Conservation (phyloP, 2,797 vertebrate genomes). For the Dipus sagitta region DNA sequence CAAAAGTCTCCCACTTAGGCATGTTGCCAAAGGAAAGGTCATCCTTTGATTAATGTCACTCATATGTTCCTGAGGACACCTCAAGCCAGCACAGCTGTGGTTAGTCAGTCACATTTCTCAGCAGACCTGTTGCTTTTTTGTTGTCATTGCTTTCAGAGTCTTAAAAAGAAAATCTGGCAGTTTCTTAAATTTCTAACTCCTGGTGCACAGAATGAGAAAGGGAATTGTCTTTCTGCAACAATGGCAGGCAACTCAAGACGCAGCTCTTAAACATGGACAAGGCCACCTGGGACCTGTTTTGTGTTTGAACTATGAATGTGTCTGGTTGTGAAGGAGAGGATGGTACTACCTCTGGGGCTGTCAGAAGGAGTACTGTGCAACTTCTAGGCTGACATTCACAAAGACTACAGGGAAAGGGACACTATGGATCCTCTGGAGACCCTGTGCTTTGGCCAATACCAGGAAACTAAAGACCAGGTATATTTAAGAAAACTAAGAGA, state of each 20-base stretch:
- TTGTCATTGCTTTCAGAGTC: neutral
- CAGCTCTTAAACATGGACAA: neutral
- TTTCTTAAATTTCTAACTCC: conserved; percentile 7
- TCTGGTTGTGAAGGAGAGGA: neutral
- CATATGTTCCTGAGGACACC: conserved; percentile 12
- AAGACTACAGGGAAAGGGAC: neutral
- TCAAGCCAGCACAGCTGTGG: neutral
- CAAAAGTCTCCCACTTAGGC: neutral
- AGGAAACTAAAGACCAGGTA: neutral
- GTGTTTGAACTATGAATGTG: neutral
- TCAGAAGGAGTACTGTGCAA: neutral
- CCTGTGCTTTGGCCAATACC: neutral
- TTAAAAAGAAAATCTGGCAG: neutral
- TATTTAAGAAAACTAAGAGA: neutral
- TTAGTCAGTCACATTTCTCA: conserved; percentile 25
- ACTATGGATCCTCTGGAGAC: neutral
- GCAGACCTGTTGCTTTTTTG: conserved; percentile 14
- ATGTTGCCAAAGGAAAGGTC: conserved; percentile 60
- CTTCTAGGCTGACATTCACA: neutral
- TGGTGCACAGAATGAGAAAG: neutral
- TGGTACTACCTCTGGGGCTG: neutral
- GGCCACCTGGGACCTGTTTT: neutral
- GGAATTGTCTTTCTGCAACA: neutral
- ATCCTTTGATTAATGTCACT: conserved; percentile 53
- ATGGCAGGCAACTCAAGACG: neutral